These are phyloP conservation scores for Drosophila melanosoma DNA, from an alignment of 2,888 invertebrate species.

Conservation along the genomic window DNA sequence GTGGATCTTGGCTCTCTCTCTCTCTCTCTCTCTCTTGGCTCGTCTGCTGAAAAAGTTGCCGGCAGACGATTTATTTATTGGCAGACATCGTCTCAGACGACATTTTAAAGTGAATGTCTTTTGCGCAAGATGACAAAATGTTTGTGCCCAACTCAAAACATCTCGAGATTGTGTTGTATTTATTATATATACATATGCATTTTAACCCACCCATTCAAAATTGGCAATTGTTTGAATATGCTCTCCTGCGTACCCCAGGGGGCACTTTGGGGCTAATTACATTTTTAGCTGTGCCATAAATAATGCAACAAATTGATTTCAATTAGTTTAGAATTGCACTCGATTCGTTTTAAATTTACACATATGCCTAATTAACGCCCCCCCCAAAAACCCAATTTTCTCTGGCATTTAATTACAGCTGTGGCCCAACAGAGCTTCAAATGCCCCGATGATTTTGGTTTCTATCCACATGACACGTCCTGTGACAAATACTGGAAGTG, in stretches of 20 bases:
- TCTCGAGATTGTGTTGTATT: neutral
- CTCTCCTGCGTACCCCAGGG: slow-evolving; percentile 20
- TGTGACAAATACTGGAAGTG: slow-evolving; percentile 99
- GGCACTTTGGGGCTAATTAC: slow-evolving; percentile 22
- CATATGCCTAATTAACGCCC: slow-evolving; percentile 29
- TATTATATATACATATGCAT: slow-evolving; percentile 11
- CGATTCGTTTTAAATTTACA: slow-evolving; percentile 23
- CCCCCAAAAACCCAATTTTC: slow-evolving; percentile 6
- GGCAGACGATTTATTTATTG: slow-evolving; percentile 73
- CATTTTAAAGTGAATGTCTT: slow-evolving; percentile 77
- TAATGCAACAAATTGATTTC: slow-evolving; percentile 53
- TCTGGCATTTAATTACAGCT: slow-evolving; percentile 86
- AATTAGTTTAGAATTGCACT: slow-evolving; percentile 36
- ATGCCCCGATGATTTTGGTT: slow-evolving; percentile 97
- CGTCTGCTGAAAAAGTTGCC: slow-evolving; percentile 70
- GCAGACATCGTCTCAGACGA: slow-evolving; percentile 62
- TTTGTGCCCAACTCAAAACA: slow-evolving; percentile 36
- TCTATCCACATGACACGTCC: slow-evolving; percentile 94
- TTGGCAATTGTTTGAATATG: slow-evolving; percentile 25
- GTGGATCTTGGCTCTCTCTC: slow-evolving; percentile 46
- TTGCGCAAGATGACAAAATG: slow-evolving; percentile 71
- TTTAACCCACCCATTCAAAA: slow-evolving; percentile 37
- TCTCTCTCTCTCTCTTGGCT: slow-evolving; percentile 38
- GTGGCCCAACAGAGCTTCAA: slow-evolving; percentile 94
- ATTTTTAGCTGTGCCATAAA: slow-evolving; percentile 34